A percentile compares a stretch with the other conserved stretches of the same genome.
These are phyloP conservation scores for Chaetorhynchus papuensis DNA, from an alignment of 2,113 vertebrate genomes.

Conservation along the genomic window DNA sequence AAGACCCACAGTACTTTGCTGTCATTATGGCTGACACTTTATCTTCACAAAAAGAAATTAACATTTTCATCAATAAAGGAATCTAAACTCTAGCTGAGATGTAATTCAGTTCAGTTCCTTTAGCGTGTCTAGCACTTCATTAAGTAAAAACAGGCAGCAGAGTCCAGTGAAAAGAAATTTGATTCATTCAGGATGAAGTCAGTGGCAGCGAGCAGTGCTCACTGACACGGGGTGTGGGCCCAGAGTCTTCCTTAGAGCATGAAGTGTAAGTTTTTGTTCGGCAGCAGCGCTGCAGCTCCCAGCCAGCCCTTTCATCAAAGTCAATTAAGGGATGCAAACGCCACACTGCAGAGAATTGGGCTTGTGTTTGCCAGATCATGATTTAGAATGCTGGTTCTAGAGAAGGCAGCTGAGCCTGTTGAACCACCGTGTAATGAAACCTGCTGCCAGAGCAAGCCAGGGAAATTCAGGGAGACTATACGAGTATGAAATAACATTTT, in stretches of 20 bases:
- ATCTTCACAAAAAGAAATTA: constrained; percentile 49
- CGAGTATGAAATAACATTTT: not conserved
- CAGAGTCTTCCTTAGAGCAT: not conserved
- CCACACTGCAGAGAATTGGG: not conserved
- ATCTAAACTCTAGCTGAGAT: constrained; percentile 42
- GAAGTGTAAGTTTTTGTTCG: not conserved
- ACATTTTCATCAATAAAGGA: constrained; percentile 46
- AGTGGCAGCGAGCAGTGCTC: not conserved
- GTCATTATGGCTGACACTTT: constrained; percentile 34
- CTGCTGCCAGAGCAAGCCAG: not conserved
- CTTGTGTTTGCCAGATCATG: not conserved
- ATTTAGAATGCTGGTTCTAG: not conserved
- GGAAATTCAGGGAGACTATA: not conserved
- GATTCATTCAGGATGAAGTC: constrained; percentile 37
- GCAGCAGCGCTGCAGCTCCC: not conserved
- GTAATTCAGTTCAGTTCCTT: constrained; percentile 44
- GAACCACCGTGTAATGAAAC: not conserved
- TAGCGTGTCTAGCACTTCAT: constrained; percentile 40
- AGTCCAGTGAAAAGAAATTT: constrained; percentile 20
- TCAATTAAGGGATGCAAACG: not conserved
- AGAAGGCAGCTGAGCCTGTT: not conserved
- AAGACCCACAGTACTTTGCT: constrained; percentile 11
- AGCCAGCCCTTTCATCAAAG: constrained; percentile 14
- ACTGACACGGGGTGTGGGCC: not conserved
- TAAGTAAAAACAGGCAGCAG: constrained; percentile 30